Evolutionary conservation across 2,797 vertebrate species (phyloP).

Genomic region (Enteromius argenteus): DNA sequence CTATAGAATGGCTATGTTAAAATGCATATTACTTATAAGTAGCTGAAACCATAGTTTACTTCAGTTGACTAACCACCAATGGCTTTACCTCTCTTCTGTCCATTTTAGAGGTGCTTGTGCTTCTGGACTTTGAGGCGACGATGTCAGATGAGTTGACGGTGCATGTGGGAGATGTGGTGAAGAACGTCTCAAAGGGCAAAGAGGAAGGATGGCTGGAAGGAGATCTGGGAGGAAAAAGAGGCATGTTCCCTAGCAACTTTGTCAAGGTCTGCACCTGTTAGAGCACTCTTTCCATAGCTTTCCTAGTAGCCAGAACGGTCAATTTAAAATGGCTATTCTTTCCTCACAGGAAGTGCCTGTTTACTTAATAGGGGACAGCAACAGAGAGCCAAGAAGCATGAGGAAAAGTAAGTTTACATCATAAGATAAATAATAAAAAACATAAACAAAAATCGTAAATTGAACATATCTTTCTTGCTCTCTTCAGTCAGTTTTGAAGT

Average conservation of each 20-base stretch:
- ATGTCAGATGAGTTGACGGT: slow-evolving; percentile 81
- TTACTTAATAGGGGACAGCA: slow-evolving; percentile 74
- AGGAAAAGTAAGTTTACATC: slow-evolving; percentile 72
- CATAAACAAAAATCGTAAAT: not conserved
- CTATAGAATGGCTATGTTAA: not conserved
- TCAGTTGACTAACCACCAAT: not conserved
- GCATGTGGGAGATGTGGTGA: slow-evolving; percentile 81
- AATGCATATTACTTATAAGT: not conserved
- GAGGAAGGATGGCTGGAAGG: slow-evolving; percentile 87
- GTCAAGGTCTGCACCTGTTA: slow-evolving; percentile 76
- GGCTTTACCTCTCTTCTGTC: not conserved
- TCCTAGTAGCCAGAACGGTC: not conserved
- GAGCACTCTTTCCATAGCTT: not conserved
- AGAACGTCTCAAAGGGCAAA: slow-evolving; percentile 74
- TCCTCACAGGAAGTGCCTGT: slow-evolving; percentile 78
- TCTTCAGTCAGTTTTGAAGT: not conserved
- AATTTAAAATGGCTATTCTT: not conserved
- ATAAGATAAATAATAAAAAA: not conserved
- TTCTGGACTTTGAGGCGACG: slow-evolving; percentile 82
- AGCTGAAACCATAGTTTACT: not conserved
- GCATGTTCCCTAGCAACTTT: slow-evolving; percentile 84
- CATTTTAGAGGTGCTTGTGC: slow-evolving; percentile 83
- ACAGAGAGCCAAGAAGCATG: slow-evolving; percentile 79
- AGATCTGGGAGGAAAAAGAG: slow-evolving; percentile 78
- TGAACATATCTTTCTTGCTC: not conserved